phyloP scores from a whole-genome alignment of 2,888 invertebrate genomes.

The Andrena haemorrhoa region DNA sequence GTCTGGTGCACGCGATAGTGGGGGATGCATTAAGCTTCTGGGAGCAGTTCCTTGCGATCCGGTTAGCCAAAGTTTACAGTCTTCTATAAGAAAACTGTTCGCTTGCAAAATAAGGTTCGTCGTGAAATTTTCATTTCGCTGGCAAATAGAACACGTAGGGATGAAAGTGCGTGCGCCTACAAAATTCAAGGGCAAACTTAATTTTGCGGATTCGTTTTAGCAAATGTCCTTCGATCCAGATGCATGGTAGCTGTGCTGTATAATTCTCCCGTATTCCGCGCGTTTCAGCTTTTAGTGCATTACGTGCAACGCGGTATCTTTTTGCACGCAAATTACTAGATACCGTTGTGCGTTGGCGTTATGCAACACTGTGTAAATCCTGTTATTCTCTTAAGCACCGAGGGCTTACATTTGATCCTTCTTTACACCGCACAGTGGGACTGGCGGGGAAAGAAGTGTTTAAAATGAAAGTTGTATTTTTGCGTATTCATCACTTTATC shows the following conservation, averaged over 20 bases:
- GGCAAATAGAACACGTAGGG: too few species aligned
- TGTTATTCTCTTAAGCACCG: slow-evolving; percentile 8
- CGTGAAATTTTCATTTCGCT: too few species aligned
- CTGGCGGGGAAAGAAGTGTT: too few species aligned
- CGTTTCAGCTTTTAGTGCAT: slow-evolving; percentile 1
- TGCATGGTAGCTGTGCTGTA: too few species aligned
- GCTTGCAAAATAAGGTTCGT: too few species aligned
- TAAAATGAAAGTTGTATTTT: too few species aligned
- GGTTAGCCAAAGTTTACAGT: too few species aligned
- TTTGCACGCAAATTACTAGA: slow-evolving; percentile 22
- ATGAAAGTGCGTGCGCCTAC: too few species aligned
- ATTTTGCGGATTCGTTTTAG: neutral
- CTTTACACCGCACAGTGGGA: neutral
- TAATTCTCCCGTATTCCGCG: neutral
- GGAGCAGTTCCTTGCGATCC: too few species aligned
- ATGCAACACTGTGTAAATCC: slow-evolving; percentile 40
- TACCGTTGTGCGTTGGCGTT: slow-evolving; percentile 37
- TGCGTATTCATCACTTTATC: too few species aligned
- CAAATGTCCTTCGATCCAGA: neutral
- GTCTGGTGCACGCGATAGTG: neutral
- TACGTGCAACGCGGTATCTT: slow-evolving; percentile 24
- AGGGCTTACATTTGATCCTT: slow-evolving; percentile 2
- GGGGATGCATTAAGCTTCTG: neutral
- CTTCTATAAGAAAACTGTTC: too few species aligned
- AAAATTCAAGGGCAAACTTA: too few species aligned